phyloP scores from a whole-genome alignment of 2,888 invertebrate genomes.

The Abrostola tripartita region DNA sequence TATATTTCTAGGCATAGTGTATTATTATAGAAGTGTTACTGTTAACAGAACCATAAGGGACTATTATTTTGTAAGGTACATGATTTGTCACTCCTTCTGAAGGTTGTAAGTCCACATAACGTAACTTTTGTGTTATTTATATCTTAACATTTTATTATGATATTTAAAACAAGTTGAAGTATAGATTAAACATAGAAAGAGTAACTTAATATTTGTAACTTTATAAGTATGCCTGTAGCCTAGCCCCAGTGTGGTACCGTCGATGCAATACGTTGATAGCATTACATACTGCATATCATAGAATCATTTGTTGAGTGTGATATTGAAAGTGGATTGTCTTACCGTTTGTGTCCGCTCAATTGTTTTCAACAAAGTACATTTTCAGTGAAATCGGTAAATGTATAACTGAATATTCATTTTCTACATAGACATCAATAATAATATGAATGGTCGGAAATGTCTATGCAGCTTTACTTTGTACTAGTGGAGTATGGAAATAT shows the following conservation, averaged over 20 bases:
- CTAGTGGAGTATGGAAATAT: conserved; percentile 84
- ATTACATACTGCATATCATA: conserved; percentile 66
- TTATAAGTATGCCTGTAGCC: conserved; percentile 74
- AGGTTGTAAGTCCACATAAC: conserved; percentile 86
- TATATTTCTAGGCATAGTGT: conserved; percentile 50
- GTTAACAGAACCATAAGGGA: conserved; percentile 65
- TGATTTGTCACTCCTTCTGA: conserved; percentile 80
- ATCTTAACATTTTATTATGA: conserved; percentile 81
- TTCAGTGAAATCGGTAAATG: conserved; percentile 52
- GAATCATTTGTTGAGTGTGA: conserved; percentile 57
- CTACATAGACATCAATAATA: conserved; percentile 61
- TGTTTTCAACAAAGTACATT: conserved; percentile 58
- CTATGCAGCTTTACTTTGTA: conserved; percentile 81
- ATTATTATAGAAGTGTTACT: conserved; percentile 54
- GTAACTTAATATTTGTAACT: conserved; percentile 75
- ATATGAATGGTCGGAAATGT: conserved; percentile 60
- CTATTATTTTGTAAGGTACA: conserved; percentile 70
- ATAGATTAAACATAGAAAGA: conserved; percentile 76
- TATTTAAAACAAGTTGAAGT: conserved; percentile 77
- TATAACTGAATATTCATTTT: conserved; percentile 58
- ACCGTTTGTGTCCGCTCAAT: conserved; percentile 56
- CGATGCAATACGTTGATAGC: conserved; percentile 61
- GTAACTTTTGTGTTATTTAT: conserved; percentile 84
- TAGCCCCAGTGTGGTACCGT: conserved; percentile 66
- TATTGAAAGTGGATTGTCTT: conserved; percentile 42